phyloP scores from a whole-genome alignment of 2,113 vertebrate species.

The Talpa occidentalis region DNA sequence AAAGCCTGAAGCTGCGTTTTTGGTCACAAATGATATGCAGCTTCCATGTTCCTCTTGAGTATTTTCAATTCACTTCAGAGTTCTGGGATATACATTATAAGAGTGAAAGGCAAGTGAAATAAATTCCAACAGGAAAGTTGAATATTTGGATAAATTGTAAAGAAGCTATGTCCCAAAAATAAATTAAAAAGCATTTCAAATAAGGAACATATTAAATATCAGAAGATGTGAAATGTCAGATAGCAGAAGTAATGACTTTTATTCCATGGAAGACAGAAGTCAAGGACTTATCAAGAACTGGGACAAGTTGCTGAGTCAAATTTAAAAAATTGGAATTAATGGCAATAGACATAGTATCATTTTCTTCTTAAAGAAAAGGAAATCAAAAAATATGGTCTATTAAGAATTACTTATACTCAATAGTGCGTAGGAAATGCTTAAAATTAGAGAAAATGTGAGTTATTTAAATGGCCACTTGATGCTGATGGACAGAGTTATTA shows the following conservation, averaged over 20 bases:
- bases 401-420: conserved; percentile 1
- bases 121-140: not conserved
- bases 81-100: not conserved
- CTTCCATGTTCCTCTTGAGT: not conserved
- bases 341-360: not conserved
- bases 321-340: conserved; percentile 11
- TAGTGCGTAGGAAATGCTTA: not conserved
- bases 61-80: not conserved
- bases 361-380: not conserved
- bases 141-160: not conserved
- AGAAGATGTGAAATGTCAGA: not conserved
- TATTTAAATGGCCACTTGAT: not conserved
- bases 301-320: not conserved
- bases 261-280: not conserved
- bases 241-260: not conserved
- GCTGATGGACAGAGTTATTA: not conserved
- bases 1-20: not conserved
- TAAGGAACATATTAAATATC: not conserved
- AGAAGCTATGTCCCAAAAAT: not conserved
- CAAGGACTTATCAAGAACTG: not conserved
- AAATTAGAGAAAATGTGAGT: not conserved
- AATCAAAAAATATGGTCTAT: not conserved
- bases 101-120: not conserved
- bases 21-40: not conserved
- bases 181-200: conserved; percentile 13